phyloP scores from a whole-genome alignment of 2,888 invertebrate species.

The Meloe dianella region DNA sequence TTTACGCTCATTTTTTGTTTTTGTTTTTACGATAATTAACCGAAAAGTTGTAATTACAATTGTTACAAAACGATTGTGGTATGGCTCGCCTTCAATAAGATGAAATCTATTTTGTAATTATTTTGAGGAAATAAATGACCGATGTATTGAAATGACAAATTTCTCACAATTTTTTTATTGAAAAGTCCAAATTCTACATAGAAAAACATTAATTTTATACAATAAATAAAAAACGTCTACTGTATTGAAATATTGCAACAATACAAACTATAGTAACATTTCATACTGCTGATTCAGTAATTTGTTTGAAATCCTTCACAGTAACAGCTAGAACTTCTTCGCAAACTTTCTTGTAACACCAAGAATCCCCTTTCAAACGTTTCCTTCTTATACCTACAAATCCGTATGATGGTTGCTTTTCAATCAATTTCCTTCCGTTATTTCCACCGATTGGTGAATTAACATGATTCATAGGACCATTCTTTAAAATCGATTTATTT shows the following conservation, averaged over 20 bases:
- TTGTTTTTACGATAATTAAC: conserved; percentile 28
- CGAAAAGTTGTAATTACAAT: conserved; percentile 25
- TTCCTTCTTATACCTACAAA: conserved; percentile 73
- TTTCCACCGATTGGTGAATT: conserved; percentile 24
- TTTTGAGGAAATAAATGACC: not conserved
- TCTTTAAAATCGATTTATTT: conserved; percentile 47
- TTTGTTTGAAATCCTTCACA: conserved; percentile 48
- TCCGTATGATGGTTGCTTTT: conserved; percentile 36
- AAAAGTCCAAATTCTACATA: not conserved
- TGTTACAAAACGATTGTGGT: conserved; percentile 21
- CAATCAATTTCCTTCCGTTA: not conserved
- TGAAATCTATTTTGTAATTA: not conserved
- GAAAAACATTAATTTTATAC: too few species aligned
- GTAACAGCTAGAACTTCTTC: conserved; percentile 71
- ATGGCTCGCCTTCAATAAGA: conserved; percentile 22
- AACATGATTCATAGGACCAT: conserved; percentile 35
- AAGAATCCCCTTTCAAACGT: conserved; percentile 77
- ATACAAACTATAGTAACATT: not conserved
- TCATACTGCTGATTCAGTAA: conserved; percentile 50
- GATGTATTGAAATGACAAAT: not conserved
- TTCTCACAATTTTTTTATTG: not conserved
- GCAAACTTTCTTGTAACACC: conserved; percentile 81
- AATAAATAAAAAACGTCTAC: not conserved
- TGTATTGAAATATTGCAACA: not conserved
- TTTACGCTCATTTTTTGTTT: conserved; percentile 12